phyloP scores from a whole-genome alignment of 2,888 invertebrate species.

The Xiphydria camelus region DNA sequence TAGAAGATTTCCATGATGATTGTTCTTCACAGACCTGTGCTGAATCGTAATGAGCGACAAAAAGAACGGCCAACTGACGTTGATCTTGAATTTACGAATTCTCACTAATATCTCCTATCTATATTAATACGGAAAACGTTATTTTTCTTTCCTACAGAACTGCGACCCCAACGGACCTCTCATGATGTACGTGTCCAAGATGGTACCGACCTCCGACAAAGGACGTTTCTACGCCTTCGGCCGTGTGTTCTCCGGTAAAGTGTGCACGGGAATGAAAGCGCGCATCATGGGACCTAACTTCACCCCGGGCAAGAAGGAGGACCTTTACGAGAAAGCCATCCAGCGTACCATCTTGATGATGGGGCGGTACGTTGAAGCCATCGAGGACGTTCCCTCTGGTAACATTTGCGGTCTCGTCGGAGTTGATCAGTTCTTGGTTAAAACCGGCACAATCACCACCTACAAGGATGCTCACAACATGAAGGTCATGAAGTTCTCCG shows the following conservation, averaged over 20 bases:
- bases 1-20: slow-evolving; percentile 38
- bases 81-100: slow-evolving; percentile 5
- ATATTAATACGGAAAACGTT: no score
- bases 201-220: slow-evolving; percentile 99
- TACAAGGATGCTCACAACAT: slow-evolving; percentile 99
- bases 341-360: slow-evolving; percentile 99
- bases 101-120: neutral
- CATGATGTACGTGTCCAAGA: slow-evolving; percentile 99
- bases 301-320: slow-evolving; percentile 97
- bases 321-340: slow-evolving; percentile 98
- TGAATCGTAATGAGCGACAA: slow-evolving; percentile 43
- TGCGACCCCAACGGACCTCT: slow-evolving; percentile 97
- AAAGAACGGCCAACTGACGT: slow-evolving; percentile 49
- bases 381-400: slow-evolving; percentile 98
- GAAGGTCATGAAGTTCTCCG: slow-evolving; percentile 99
- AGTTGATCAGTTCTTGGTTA: slow-evolving; percentile 98
- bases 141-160: slow-evolving; percentile 60
- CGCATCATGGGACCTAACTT: slow-evolving; percentile 99
- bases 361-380: slow-evolving; percentile 99
- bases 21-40: slow-evolving; percentile 55
- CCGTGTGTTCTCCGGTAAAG: slow-evolving; percentile 97
- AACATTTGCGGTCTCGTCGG: slow-evolving; percentile 99
- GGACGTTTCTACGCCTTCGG: slow-evolving; percentile 99
- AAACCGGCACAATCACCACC: slow-evolving; percentile 99
- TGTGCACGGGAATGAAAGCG: slow-evolving; percentile 83